A percentile compares a stretch with the other conserved stretches of the same genome.
Conservation (phyloP, 2,113 vertebrate species). For the Azemiops feae region DNA sequence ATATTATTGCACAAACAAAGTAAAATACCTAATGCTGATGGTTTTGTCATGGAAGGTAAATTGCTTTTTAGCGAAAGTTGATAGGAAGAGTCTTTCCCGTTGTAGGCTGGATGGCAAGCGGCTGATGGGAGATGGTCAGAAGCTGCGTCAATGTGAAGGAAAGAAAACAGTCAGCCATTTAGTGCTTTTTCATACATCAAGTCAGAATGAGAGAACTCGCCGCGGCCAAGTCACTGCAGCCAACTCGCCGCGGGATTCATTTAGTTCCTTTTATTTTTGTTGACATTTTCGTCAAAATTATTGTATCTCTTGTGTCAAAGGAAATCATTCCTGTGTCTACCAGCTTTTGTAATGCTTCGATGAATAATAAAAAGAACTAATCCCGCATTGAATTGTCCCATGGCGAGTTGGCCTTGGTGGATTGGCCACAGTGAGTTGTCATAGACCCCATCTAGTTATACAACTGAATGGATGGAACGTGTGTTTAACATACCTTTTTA, state of each 20-base stretch:
- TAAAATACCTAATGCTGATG: slow-evolving; percentile 75
- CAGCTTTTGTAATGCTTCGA: not conserved
- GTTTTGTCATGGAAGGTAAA: slow-evolving; percentile 65
- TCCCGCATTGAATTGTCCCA: not conserved
- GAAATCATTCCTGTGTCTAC: not conserved
- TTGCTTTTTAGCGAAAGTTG: slow-evolving; percentile 71
- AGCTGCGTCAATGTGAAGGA: slow-evolving; percentile 53
- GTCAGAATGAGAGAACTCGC: not conserved
- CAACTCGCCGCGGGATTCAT: not conserved
- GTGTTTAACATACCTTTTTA: slow-evolving; percentile 11
- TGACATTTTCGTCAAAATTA: not conserved
- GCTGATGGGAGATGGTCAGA: slow-evolving; percentile 66
- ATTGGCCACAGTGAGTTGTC: not conserved
- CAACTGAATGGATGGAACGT: not conserved
- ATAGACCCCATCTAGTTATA: not conserved
- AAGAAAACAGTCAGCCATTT: not conserved
- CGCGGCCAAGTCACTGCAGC: not conserved
- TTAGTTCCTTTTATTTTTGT: not conserved
- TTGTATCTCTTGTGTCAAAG: not conserved
- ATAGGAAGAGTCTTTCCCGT: slow-evolving; percentile 76
- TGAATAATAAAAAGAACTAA: not conserved
- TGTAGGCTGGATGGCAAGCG: slow-evolving; percentile 66
- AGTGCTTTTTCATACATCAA: not conserved
- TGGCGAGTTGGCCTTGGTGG: not conserved
- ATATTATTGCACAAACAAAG: not conserved